Percentiles rank a stretch among this genome's conserved stretches.
phyloP scores from a whole-genome alignment of 1,140 invertebrate genomes.

The Drosophila arawakana region DNA sequence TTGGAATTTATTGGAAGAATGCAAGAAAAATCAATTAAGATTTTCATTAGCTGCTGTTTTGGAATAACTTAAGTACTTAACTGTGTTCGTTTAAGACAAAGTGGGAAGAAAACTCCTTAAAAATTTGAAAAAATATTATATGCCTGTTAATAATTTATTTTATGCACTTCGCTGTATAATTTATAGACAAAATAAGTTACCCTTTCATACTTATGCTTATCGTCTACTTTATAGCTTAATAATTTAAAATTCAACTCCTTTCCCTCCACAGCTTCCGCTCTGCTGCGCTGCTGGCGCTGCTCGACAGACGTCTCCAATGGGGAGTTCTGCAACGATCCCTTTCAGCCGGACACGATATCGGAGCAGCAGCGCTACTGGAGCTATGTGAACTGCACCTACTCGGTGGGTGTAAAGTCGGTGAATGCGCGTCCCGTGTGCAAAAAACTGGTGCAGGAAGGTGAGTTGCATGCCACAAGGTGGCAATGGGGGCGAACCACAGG shows the following conservation, averaged over 20 bases:
- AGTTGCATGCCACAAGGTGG: conserved; percentile 38
- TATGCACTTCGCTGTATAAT: too few relatives aligned
- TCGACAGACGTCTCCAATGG: conserved; percentile 84
- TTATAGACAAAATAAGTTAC: neutral
- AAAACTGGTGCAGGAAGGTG: conserved; percentile 83
- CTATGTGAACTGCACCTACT: conserved; percentile 83
- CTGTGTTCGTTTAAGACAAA: too few relatives aligned
- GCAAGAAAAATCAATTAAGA: too few relatives aligned
- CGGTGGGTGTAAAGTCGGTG: conserved; percentile 73
- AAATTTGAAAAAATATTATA: too few relatives aligned
- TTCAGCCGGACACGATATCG: conserved; percentile 76
- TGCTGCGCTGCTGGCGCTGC: conserved; percentile 82
- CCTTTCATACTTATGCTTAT: neutral
- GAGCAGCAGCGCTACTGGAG: conserved; percentile 84
- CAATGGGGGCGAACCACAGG: neutral
- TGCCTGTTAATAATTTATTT: too few relatives aligned
- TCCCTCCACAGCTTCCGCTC: conserved; percentile 59
- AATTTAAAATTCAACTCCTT: neutral
- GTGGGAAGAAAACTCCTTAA: too few relatives aligned
- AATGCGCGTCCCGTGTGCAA: conserved; percentile 83
- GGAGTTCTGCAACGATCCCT: conserved; percentile 84
- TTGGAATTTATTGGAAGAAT: too few relatives aligned
- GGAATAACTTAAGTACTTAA: too few relatives aligned
- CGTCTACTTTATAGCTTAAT: too few relatives aligned
- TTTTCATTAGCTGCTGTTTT: too few relatives aligned